These are phyloP conservation scores for Goniozus legneri DNA, from an alignment of 1,140 invertebrate species.

Conservation along the genomic window DNA sequence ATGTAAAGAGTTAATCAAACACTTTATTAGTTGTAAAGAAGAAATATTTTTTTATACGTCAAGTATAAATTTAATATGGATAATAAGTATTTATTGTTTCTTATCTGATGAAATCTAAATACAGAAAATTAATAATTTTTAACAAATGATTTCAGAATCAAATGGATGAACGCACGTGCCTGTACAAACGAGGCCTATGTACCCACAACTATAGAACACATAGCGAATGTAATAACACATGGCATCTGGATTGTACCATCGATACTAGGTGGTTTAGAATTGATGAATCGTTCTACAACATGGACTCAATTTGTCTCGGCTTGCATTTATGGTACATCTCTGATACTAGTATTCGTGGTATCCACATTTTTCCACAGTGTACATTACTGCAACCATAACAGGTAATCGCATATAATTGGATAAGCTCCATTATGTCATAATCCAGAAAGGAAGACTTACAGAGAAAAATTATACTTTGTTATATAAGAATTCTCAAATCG, in stretches of 20 bases:
- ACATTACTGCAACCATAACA: conserved; percentile 72
- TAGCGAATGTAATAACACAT: conserved; percentile 89
- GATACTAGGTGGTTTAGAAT: conserved; percentile 67
- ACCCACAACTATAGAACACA: conserved; percentile 79
- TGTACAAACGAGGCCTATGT: conserved; percentile 63
- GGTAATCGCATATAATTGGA: conserved; percentile 46
- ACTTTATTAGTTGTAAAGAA: not conserved
- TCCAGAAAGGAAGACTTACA: not conserved
- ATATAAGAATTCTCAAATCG: no score
- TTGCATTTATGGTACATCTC: conserved; percentile 78
- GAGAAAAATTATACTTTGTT: no score
- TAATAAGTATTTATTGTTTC: not conserved
- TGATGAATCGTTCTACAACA: conserved; percentile 69
- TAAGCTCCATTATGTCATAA: conserved; percentile 4
- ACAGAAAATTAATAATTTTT: not conserved
- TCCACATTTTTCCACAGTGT: conserved; percentile 90
- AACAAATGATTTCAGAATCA: conserved; percentile 54
- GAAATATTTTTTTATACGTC: no score
- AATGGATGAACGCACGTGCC: conserved; percentile 69
- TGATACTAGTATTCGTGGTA: conserved; percentile 81
- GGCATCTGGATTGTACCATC: conserved; percentile 84
- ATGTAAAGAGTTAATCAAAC: not conserved
- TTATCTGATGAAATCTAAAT: not conserved
- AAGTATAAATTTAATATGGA: no score
- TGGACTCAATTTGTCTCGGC: conserved; percentile 75